Evolutionary conservation across 2,113 vertebrate genomes (phyloP), one percentile per base, ranked within the genome.

Genomic region (Scomber scombrus): DNA sequence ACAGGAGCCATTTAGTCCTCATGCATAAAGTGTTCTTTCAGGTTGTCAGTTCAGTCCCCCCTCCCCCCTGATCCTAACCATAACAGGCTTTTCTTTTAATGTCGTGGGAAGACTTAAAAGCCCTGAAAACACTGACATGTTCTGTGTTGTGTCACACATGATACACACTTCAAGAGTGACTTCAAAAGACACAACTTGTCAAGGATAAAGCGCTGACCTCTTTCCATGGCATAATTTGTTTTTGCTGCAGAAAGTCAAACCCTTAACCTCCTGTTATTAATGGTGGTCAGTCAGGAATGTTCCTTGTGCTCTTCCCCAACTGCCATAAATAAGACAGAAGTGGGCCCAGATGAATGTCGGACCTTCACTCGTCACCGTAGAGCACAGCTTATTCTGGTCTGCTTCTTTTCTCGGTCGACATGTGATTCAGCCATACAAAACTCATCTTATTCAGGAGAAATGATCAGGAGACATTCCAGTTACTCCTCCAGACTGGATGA

Each of bases 381-480:
- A 67, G 51, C 54, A 21, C 18, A 40, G 21, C 18, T 49, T 57
- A n/a, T 19, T 71, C 69, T 19, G 49, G 15, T 67, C 69, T 76
- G 26, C 50, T 21, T 70, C 18, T 68, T 40, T 11, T 78, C 55
- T 77, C 84, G 70, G 69, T 60, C 45, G 45, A 65, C 87, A 88
- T 87, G 91, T 92, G 89, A 88, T 78, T 78, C 78, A 63, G 50
- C 71, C 45, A 0, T 8, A 55, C 26, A 40, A 5, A 75, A 58
- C 67, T 85, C 26, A 29, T 80, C 63, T 45, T 81, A 88, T 80
- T 87, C 57, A 75, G 78, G 78, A 70, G 69, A 69, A 72, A 76
- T 47, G 74, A 89, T 75, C 46, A 62, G 71, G 79, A 90, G 54
- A 82, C 86, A 83, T 92, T 90, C 70, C 71, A 51, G 16, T 57